Base-by-base conservation (phyloP, 2,113 vertebrate species). In the Poeciliopsis prolifica region DNA sequence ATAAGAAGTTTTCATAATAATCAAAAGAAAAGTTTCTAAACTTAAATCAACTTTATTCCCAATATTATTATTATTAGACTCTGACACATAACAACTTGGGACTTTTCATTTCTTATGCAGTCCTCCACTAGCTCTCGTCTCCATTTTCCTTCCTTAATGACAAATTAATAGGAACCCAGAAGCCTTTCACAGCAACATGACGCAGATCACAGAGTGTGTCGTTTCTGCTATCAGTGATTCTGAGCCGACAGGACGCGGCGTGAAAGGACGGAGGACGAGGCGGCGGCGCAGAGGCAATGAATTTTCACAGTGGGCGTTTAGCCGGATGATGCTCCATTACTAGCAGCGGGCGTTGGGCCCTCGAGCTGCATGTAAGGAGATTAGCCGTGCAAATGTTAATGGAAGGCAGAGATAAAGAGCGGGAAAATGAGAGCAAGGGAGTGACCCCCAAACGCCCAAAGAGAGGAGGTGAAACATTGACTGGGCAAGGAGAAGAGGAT, bases 311-410 rank as follows among this genome's bases (percentile, higher is more conserved):
- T 37, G 31, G 79, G 79, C 30, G 33, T 75, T 78, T 70, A 69
- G 78, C n/a, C 72, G 66, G 64, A 82, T 33, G 65, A 37, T 31
- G 70, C 64, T 78, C 70, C 85, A 81, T 86, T 77, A 87, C 61
- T 28, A 70, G 26, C 7, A 10, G 44, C 8, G 29, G 29, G 69
- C 85, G 69, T 82, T 87, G 66, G 71, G 69, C 78, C 87, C 82
- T 82, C 5, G 14, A 85, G 77, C 80, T 69, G 65, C 70, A 26
- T 68, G 80, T 84, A 75, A 79, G 84, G 85, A 85, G 78, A 87
- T 88, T 80, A 90, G 65, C 70, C 60, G 74, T 79, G 83, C 74
- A 82, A 81, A 84, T 76, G 87, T 83, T 81, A 81, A 84, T 87
- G 79, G 83, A 83, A 77, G 75, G 75, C 17, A 40, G 61, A 75